phyloP scores from a whole-genome alignment of 1,140 invertebrate genomes.

The Phocides pigmalion region DNA sequence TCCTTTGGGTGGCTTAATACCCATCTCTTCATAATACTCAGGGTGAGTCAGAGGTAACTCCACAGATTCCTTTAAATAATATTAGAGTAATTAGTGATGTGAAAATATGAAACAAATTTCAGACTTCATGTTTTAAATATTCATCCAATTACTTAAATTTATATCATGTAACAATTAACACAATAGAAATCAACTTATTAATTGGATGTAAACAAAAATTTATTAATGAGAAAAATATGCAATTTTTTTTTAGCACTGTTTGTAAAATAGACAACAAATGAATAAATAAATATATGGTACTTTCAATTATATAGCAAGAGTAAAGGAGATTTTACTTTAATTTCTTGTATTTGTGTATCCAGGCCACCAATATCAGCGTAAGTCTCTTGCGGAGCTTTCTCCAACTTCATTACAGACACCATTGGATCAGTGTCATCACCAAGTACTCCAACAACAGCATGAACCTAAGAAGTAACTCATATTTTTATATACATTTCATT shows the following conservation, averaged over 20 bases:
- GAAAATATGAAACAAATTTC: too few relatives aligned
- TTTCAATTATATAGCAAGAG: too few relatives aligned
- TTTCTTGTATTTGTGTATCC: conserved; percentile 99
- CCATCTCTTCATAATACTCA: conserved; percentile 99
- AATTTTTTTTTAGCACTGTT: too few relatives aligned
- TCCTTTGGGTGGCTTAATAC: conserved; percentile 99
- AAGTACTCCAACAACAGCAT: conserved; percentile 99
- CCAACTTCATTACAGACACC: conserved; percentile 99
- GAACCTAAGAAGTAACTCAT: conserved; percentile 87
- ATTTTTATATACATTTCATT: too few relatives aligned
- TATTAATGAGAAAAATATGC: too few relatives aligned
- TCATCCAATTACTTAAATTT: too few relatives aligned
- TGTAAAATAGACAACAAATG: too few relatives aligned
- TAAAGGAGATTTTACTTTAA: conserved; percentile 57
- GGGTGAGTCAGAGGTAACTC: conserved; percentile 99
- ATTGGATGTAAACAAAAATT: too few relatives aligned
- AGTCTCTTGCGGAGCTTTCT: conserved; percentile 99
- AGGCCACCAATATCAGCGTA: conserved; percentile 99
- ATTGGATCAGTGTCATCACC: conserved; percentile 99
- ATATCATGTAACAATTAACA: too few relatives aligned
- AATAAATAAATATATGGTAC: too few relatives aligned
- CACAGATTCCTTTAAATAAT: conserved; percentile 94
- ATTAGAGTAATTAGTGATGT: background rate
- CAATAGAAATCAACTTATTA: too few relatives aligned
- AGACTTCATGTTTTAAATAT: too few relatives aligned